A percentile compares a stretch with the other conserved stretches of the same genome.
phyloP scores from a whole-genome alignment of 2,797 vertebrate species.

The Rhabdomys pumilio region DNA sequence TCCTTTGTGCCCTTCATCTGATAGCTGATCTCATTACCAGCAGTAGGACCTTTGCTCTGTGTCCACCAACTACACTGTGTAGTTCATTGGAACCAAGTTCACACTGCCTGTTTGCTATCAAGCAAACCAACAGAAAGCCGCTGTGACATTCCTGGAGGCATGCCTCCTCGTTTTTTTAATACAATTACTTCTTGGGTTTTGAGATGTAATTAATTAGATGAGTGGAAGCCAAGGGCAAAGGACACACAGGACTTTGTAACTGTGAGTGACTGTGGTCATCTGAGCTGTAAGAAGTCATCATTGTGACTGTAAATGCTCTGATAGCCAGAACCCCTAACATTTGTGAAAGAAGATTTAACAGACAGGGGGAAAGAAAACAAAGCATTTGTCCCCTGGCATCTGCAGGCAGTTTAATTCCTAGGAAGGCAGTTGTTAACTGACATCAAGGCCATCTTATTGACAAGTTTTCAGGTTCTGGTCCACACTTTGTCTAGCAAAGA shows the following conservation, averaged over 20 bases:
- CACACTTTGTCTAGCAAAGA: slow-evolving; percentile 81
- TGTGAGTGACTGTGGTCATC: neutral
- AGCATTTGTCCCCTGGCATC: neutral
- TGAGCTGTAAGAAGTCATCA: slow-evolving; percentile 25
- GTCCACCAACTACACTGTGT: slow-evolving; percentile 42
- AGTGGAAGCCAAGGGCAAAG: slow-evolving; percentile 65
- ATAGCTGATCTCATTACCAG: slow-evolving; percentile 14
- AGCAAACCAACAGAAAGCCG: slow-evolving; percentile 74
- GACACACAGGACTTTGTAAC: slow-evolving; percentile 24
- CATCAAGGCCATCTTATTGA: slow-evolving; percentile 83
- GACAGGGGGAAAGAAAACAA: slow-evolving; percentile 17
- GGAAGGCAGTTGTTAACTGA: slow-evolving; percentile 36
- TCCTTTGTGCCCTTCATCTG: neutral
- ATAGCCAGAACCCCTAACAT: slow-evolving; percentile 55
- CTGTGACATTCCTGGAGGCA: slow-evolving; percentile 74
- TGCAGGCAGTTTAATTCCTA: slow-evolving; percentile 25
- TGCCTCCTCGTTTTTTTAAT: slow-evolving; percentile 76
- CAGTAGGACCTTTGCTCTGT: neutral
- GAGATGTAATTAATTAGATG: slow-evolving; percentile 80
- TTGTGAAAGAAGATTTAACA: neutral
- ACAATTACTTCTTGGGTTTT: slow-evolving; percentile 79
- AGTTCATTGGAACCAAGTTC: slow-evolving; percentile 61
- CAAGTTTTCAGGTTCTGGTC: slow-evolving; percentile 73
- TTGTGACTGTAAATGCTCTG: slow-evolving; percentile 56
- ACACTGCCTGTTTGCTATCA: slow-evolving; percentile 66